Conservation (phyloP, 2,113 vertebrate species). For the Gobiocypris rarus region DNA sequence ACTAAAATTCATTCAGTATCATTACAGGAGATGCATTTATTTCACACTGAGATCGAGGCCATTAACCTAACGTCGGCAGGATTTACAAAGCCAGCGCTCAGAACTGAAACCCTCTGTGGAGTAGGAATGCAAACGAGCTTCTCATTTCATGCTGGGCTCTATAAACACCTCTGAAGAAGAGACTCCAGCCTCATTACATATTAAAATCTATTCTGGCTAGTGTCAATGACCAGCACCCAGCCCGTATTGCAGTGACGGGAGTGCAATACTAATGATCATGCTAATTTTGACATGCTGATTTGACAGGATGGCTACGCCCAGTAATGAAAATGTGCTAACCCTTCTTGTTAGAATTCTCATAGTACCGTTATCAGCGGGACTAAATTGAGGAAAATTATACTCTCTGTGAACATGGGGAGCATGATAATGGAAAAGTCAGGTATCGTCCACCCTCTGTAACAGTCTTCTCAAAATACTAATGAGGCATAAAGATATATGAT, state of each 20-base stretch:
- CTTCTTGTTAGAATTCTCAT: slow-evolving; percentile 41
- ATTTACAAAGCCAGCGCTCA: slow-evolving; percentile 38
- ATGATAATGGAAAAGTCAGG: slow-evolving; percentile 42
- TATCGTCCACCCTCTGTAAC: background rate
- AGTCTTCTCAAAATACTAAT: slow-evolving; percentile 36
- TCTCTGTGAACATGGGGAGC: slow-evolving; percentile 28
- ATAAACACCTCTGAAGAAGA: slow-evolving; percentile 53
- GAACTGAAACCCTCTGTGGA: slow-evolving; percentile 25
- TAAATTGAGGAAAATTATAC: slow-evolving; percentile 45
- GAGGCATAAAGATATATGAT: slow-evolving; percentile 44
- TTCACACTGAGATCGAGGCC: slow-evolving; percentile 21
- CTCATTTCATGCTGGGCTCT: slow-evolving; percentile 48
- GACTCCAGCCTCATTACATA: slow-evolving; percentile 56
- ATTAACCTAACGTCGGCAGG: slow-evolving; percentile 53
- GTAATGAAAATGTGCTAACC: slow-evolving; percentile 40
- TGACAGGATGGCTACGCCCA: slow-evolving; percentile 37
- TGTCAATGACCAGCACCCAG: slow-evolving; percentile 55
- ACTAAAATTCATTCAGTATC: slow-evolving; percentile 34
- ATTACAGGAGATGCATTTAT: slow-evolving; percentile 38
- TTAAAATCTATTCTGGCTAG: slow-evolving; percentile 65
- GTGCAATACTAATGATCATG: slow-evolving; percentile 64
- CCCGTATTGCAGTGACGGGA: slow-evolving; percentile 45
- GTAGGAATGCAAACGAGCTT: slow-evolving; percentile 54
- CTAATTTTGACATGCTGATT: slow-evolving; percentile 39
- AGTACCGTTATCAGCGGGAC: slow-evolving; percentile 29